phyloP scores from a whole-genome alignment of 1,140 invertebrate genomes.

The Berghia stephanieae region DNA sequence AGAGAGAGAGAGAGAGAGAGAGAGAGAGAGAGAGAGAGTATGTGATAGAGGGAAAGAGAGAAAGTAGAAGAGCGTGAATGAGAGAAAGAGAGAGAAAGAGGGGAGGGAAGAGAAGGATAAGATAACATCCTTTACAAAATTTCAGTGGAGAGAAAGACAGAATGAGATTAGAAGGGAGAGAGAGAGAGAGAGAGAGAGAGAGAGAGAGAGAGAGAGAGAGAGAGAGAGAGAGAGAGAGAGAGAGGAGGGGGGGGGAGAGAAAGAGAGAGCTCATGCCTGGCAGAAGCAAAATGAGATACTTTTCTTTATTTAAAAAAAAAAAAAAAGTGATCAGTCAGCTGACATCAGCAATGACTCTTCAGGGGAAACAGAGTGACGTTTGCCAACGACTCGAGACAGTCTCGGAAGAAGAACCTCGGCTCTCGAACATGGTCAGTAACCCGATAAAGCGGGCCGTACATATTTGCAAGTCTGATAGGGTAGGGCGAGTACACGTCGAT shows the following conservation, averaged over 20 bases:
- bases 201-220: constrained; percentile 16
- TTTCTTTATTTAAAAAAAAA: background rate
- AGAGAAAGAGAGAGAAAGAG: background rate
- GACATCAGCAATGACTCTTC: background rate
- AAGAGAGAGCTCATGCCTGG: background rate
- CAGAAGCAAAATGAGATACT: background rate
- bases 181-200: constrained; percentile 15
- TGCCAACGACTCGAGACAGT: background rate
- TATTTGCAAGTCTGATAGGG: too few relatives aligned
- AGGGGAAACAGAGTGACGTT: background rate
- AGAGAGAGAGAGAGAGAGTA: background rate
- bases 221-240: constrained; percentile 22
- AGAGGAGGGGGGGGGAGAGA: background rate
- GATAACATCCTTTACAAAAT: background rate
- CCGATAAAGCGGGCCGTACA: too few relatives aligned
- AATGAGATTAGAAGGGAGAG: background rate
- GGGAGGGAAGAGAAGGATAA: background rate
- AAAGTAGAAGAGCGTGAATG: too few relatives aligned
- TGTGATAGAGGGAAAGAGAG: too few relatives aligned
- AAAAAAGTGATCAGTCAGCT: background rate
- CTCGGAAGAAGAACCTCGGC: background rate
- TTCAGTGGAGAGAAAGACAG: background rate
- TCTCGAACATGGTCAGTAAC: too few relatives aligned
- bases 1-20: background rate
- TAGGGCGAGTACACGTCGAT: too few relatives aligned